Conservation (phyloP, 2,797 vertebrate genomes). For the Sylvilagus floridanus region DNA sequence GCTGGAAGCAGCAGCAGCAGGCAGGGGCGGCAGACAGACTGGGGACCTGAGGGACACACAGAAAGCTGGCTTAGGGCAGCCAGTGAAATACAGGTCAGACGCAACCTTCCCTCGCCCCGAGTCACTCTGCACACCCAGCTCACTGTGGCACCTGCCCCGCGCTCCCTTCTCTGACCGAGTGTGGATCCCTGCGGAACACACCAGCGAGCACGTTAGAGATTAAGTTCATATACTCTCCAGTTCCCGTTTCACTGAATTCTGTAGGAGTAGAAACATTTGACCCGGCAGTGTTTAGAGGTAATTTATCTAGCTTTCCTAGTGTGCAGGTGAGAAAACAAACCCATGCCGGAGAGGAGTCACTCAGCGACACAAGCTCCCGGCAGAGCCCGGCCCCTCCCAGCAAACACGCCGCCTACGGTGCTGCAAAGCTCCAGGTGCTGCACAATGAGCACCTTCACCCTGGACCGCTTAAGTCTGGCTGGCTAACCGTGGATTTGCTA, state of each 20-base stretch:
- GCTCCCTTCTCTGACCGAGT: background rate
- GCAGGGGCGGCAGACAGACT: background rate
- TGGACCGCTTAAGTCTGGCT: background rate
- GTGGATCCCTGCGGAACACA: background rate
- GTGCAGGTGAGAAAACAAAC: background rate
- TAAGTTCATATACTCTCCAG: background rate
- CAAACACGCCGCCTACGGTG: background rate
- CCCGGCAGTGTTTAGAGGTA: background rate
- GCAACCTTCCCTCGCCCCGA: background rate
- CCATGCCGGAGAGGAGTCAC: background rate
- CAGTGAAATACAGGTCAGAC: background rate
- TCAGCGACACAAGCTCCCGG: background rate
- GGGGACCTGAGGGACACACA: background rate
- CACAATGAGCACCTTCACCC: too few relatives aligned
- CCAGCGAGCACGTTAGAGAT: background rate
- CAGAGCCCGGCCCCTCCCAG: background rate
- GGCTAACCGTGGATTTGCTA: background rate
- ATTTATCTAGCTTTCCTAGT: background rate
- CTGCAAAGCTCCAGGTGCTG: background rate
- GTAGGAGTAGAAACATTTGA: slow-evolving; percentile 22
- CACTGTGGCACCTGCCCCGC: background rate
- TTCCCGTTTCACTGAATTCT: slow-evolving; percentile 5
- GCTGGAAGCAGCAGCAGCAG: background rate
- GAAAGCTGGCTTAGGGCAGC: background rate
- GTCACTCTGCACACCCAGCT: background rate